Evolutionary conservation across 2,888 invertebrate species (phyloP), one percentile per base, ranked within the genome.

Genomic region (Oligia latruncula): DNA sequence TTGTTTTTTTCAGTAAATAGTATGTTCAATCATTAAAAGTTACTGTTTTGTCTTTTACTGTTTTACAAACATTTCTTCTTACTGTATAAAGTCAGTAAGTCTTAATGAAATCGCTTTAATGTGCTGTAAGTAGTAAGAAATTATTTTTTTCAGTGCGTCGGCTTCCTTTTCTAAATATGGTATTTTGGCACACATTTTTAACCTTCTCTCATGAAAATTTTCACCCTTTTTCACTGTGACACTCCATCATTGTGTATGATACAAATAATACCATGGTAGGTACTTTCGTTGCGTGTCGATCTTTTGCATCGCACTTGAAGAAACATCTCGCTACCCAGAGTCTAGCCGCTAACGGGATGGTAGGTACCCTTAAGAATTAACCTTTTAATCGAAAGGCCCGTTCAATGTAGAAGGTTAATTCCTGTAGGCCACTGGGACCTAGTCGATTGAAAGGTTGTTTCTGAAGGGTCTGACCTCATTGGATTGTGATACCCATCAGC

Each of bases 401-500:
- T 60, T n/a, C 60, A n/a, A 29, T 15, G 29, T 29, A 29, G n/a
- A 62, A 29, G 15, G n/a, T 6, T 62, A 60, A 62, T 29, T 64
- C 15, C 17, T 65, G 23, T 49, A 23, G 29, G 35, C 11, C 46
- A 60, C 8, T 40, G 40, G 4, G 9, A 35, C n/a, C 4, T n/a
- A 8, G 29, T 43, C 0, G 13, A 58, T 49, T n/a, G 6, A 81
- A 81, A 81, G 29, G 43, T 43, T 73, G 23, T 4, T 8, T 43
- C 35, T 74, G 58, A 67, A 66, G 11, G 29, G 23, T 52, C 29
- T 20, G 11, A 20, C 52, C 60, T 67, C n/a, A 11, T 49, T 58
- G 55, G 11, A 43, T 4, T 52, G n/a, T 66, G 58, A 52, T 66
- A 46, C 35, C 9, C 23, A 62, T 75, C 60, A 23, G 8, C 35